phyloP scores from a whole-genome alignment of 2,113 vertebrate species.

The Nothobranchius furzeri region DNA sequence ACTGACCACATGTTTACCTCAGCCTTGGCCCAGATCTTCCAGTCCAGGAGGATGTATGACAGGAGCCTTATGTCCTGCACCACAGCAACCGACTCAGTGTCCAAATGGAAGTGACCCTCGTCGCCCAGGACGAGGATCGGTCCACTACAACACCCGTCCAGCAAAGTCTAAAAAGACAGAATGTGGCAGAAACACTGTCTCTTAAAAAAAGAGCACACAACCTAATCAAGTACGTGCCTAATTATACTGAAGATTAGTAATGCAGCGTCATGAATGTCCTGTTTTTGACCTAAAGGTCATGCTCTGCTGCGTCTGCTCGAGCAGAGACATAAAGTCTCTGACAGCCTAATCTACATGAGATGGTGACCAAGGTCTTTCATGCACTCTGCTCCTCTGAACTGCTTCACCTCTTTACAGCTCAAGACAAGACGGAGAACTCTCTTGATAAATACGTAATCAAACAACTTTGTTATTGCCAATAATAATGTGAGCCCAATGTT shows the following conservation, averaged over 20 bases:
- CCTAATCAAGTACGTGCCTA: slow-evolving; percentile 12
- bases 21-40: slow-evolving; percentile 96
- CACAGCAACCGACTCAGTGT: slow-evolving; percentile 85
- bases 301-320: no score
- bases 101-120: slow-evolving; percentile 84
- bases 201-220: neutral
- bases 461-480: no score
- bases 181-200: slow-evolving; percentile 7
- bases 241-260: neutral
- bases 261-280: neutral
- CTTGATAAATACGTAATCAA: no score
- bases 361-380: no score
- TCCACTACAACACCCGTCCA: slow-evolving; percentile 91
- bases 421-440: no score
- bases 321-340: no score
- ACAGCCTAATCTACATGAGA: no score
- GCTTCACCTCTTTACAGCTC: no score
- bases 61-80: slow-evolving; percentile 90
- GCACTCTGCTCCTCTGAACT: no score
- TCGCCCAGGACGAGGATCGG: slow-evolving; percentile 83
- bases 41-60: slow-evolving; percentile 91
- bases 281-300: no score
- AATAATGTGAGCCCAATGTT: no score
- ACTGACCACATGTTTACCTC: slow-evolving; percentile 40
- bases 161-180: slow-evolving; percentile 80